Evolutionary conservation across 2,888 invertebrate species (phyloP).

Genomic region (Drosophila trichaetosa): DNA sequence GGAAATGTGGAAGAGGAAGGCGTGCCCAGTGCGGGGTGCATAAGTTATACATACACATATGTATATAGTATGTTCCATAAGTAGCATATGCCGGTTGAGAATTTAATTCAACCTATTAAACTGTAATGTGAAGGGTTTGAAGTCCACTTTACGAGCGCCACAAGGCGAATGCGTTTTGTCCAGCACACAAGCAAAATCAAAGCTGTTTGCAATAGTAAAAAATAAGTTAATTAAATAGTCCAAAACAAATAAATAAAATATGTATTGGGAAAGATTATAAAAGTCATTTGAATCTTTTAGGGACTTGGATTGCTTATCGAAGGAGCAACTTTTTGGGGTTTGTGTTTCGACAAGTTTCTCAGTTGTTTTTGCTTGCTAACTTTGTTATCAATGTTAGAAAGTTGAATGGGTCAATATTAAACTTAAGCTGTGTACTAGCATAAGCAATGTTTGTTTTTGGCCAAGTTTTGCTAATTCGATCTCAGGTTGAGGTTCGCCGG

Average conservation of each 20-base stretch:
- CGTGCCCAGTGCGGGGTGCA: constrained; percentile 14
- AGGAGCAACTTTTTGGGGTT: neutral
- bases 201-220: neutral
- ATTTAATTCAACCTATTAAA: constrained; percentile 64
- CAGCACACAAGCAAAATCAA: neutral
- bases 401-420: constrained; percentile 8
- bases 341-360: neutral
- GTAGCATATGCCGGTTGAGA: constrained; percentile 53
- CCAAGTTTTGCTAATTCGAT: constrained; percentile 4
- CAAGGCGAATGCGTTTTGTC: constrained; percentile 16
- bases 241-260: neutral
- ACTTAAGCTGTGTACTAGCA: neutral
- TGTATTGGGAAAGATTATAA: neutral
- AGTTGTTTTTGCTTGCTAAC: neutral
- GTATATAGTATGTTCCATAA: constrained; percentile 30
- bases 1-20: constrained; percentile 45
- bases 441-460: neutral
- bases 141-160: neutral
- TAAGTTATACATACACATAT: constrained; percentile 29
- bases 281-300: neutral
- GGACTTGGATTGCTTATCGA: neutral
- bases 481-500: constrained; percentile 5
- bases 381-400: neutral
- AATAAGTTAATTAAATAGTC: neutral
- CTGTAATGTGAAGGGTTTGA: constrained; percentile 14